Evolutionary conservation across 2,888 invertebrate genomes (phyloP), one percentile per base, ranked within the genome.

Genomic region (Xanthia togata): DNA sequence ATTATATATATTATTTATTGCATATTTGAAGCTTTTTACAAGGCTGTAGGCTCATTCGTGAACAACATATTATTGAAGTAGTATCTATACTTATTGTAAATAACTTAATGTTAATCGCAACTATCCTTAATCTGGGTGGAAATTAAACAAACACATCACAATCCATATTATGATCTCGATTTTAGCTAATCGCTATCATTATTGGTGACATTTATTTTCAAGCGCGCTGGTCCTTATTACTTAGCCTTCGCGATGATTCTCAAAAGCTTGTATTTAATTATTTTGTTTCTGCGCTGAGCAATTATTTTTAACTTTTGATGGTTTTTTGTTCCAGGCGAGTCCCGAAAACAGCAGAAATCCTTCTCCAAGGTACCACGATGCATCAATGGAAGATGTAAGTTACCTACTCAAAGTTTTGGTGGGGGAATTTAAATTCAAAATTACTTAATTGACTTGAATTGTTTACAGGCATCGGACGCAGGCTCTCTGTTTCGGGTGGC

Each of bases 301-400:
- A 35, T 44, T 23, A 20, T 26, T 60, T 35, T 26, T n/a, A 68
- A 77, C 2, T 17, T 14, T 55, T 55, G 3, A n/a, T 35, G 23
- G 23, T 44, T 83, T 94, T 50, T 85, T 96, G 93, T 96, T 96
- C 76, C 94, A 96, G 96, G 96, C 96, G 89, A 96, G 96, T 91
- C 96, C 96, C 83, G 96, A 96, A 92, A 96, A 95, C 90, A 96
- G 96, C 92, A 94, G 96, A 93, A 96, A 96, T 93, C 93, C 95
- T 82, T 96, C 96, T 86, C 96, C 96, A 84, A 92, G 95, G 90
- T 96, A 96, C 89, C 96, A 96, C 87, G 96, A 96, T 93, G 95
- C 91, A 68, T 95, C 96, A 76, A 96, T 96, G 96, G 96, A 96
- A 86, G 96, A 96, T 93, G 96, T 96, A 90, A 95, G 96, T 93